Base-by-base conservation (phyloP, 1,140 invertebrate genomes). In the Dufourea novaeangliae region DNA sequence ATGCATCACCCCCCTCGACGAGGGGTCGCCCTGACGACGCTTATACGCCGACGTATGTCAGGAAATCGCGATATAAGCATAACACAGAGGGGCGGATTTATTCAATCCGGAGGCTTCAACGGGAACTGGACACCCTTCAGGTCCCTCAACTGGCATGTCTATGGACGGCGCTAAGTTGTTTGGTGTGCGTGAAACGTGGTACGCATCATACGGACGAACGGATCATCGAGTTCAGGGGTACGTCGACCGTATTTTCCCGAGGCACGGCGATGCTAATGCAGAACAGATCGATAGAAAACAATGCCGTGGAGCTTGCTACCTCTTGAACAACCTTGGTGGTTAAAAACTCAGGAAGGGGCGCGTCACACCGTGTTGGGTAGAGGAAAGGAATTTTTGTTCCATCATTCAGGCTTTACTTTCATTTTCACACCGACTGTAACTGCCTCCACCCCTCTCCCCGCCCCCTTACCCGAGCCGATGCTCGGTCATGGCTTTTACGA, bases 401-500 rank as follows among this genome's bases (percentile, higher is more conserved):
- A 11, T 25, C 25, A 10, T 25, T 54, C 22, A 22, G 22, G 10
- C 39, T 68, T 75, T 46, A 32, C 62, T 79, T 68, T 83, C 76
- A 64, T 79, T 84, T 44, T 54, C 82, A 41, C 62, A 32, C 72
- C 37, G 64, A 61, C 67, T 77, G 82, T 84, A 84, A 84, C 84
- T 83, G 64, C 46, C n/a, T n/a, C n/a, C n/a, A n/a, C n/a, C n/a
- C n/a, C n/a, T n/a, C n/a, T n/a, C n/a, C n/a, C n/a, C n/a, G n/a
- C n/a, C 63, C 50, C 50, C 72, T 63, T 84, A n/a, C n/a, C 69
- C 57, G 52, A 22, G 37, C 41, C 68, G 83, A 84, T 57, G 63
- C 63, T 50, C 44, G 37, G 29, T 22, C 68, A 50, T 73, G 57
- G 64, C 80, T 83, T 84, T 86, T 85, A 85, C 84, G 75, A 81